Conservation (phyloP, 2,888 invertebrate genomes). For the Julus scandinavius region DNA sequence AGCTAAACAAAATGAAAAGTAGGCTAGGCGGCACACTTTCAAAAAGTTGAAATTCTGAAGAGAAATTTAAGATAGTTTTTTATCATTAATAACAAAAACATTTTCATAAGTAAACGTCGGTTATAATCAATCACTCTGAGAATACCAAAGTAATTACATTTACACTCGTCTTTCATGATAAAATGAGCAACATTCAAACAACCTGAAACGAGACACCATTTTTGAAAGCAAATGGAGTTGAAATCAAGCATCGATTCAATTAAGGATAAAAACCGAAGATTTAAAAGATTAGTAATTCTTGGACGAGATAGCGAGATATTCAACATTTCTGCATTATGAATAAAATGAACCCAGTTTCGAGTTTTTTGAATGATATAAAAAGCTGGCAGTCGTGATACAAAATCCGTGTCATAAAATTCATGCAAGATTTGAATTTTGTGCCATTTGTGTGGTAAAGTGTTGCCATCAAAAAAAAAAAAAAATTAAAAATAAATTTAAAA, state of each 20-base stretch:
- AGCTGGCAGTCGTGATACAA: neutral
- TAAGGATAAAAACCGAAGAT: neutral
- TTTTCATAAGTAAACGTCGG: neutral
- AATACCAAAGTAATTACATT: neutral
- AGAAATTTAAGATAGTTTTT: neutral
- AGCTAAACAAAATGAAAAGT: neutral
- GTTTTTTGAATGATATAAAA: too few relatives aligned
- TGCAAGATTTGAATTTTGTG: too few relatives aligned
- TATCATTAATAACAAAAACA: neutral
- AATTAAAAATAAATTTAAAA: too few relatives aligned
- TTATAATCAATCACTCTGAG: neutral
- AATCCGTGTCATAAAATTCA: neutral
- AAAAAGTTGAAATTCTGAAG: neutral
- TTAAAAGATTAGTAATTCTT: neutral
- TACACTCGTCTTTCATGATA: neutral
- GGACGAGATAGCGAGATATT: neutral
- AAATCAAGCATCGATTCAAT: neutral
- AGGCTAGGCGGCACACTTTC: conserved; percentile 14
- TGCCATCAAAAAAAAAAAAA: too few relatives aligned
- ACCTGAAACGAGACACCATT: neutral
- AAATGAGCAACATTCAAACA: neutral
- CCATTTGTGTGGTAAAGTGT: too few relatives aligned
- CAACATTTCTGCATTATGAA: neutral
- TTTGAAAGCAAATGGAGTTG: neutral
- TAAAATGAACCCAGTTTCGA: neutral